Evolutionary conservation across 2,797 vertebrate species (phyloP).

Genomic region (Pitangus sulphuratus): DNA sequence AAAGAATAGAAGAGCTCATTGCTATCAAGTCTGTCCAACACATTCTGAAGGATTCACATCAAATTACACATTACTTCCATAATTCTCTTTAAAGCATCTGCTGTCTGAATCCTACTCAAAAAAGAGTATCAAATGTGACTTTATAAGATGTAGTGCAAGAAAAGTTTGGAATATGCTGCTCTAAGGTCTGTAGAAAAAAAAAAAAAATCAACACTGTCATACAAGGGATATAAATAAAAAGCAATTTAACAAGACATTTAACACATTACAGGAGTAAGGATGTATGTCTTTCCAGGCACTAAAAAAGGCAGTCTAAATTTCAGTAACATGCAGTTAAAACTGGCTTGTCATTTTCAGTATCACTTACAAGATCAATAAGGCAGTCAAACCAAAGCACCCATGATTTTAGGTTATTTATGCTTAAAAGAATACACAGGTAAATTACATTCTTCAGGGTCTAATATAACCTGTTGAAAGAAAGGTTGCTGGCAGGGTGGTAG

Average conservation of each 20-base stretch:
- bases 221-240: neutral
- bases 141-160: neutral
- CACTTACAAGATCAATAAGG: constrained; percentile 27
- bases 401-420: neutral
- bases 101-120: neutral
- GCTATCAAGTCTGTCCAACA: neutral
- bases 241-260: neutral
- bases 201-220: neutral
- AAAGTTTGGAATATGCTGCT: neutral
- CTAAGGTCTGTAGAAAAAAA: neutral
- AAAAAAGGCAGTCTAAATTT: constrained; percentile 6
- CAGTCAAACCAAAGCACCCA: constrained; percentile 42
- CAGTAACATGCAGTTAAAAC: neutral
- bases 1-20: neutral
- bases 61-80: neutral
- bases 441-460: constrained; percentile 35
- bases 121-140: neutral
- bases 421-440: neutral
- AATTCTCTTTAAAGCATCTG: neutral
- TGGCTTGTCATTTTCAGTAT: neutral
- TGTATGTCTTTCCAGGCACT: constrained; percentile 12
- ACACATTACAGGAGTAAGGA: neutral
- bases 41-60: neutral
- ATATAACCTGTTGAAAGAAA: neutral
- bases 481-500: neutral